A percentile compares a stretch with the other conserved stretches of the same genome.
Conservation (phyloP, 2,113 vertebrate species). For the Planiliza haematocheilus region DNA sequence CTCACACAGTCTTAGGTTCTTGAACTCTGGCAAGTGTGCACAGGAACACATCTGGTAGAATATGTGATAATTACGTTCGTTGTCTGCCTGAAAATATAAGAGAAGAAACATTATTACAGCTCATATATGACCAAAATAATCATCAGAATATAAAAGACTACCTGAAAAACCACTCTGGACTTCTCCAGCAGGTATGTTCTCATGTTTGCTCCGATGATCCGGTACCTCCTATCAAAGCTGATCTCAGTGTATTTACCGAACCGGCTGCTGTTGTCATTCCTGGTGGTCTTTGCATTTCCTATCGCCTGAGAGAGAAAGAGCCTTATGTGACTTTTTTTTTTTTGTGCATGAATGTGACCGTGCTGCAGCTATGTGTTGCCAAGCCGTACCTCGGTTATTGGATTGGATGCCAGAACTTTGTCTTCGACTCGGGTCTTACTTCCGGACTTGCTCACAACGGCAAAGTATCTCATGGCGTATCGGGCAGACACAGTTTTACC, state of each 20-base stretch:
- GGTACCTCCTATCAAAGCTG: slow-evolving; percentile 90
- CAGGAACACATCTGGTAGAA: slow-evolving; percentile 98
- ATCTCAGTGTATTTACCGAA: slow-evolving; percentile 99
- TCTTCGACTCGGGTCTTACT: slow-evolving; percentile 91
- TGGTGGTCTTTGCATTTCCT: slow-evolving; percentile 97
- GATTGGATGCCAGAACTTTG: slow-evolving; percentile 96
- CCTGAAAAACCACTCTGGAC: slow-evolving; percentile 97
- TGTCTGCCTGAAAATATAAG: slow-evolving; percentile 88
- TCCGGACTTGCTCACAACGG: slow-evolving; percentile 95
- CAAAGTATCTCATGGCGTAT: slow-evolving; percentile 97
- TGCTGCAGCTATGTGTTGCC: too few species aligned
- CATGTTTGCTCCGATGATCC: slow-evolving; percentile 97
- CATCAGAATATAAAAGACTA: slow-evolving; percentile 52
- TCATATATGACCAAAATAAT: rapidly evolving
- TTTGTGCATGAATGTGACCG: neutral
- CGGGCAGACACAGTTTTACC: slow-evolving; percentile 98
- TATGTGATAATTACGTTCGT: slow-evolving; percentile 98
- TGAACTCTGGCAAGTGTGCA: slow-evolving; percentile 88
- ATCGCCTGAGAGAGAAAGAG: slow-evolving; percentile 89
- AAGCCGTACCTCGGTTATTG: slow-evolving; percentile 91
- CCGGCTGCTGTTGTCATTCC: slow-evolving; percentile 98
- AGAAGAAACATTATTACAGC: slow-evolving; percentile 13
- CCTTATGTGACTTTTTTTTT: neutral
- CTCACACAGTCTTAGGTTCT: slow-evolving; percentile 90
- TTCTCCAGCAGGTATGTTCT: slow-evolving; percentile 98